Evolutionary conservation across 2,888 invertebrate genomes (phyloP).

Genomic region (Chloroclystis v-ata): DNA sequence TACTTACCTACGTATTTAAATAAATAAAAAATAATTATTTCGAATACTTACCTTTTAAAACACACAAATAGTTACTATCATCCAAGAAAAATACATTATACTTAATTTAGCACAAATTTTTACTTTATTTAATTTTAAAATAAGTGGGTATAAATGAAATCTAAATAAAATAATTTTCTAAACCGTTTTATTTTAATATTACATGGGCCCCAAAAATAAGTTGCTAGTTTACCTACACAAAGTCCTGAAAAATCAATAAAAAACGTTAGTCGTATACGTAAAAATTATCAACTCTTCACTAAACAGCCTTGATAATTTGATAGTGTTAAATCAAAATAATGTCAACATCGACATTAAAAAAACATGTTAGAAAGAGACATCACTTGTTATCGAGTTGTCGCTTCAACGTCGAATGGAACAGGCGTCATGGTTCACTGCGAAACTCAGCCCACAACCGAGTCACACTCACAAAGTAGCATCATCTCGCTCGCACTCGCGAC

Average conservation of each 20-base stretch:
- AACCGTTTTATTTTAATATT: too few relatives aligned
- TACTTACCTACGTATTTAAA: too few relatives aligned
- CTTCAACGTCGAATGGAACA: constrained; percentile 66
- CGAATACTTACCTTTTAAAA: too few relatives aligned
- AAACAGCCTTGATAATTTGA: constrained; percentile 49
- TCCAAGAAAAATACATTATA: too few relatives aligned
- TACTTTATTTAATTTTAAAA: too few relatives aligned
- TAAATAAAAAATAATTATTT: too few relatives aligned
- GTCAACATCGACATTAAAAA: constrained; percentile 54
- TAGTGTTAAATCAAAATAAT: constrained; percentile 49
- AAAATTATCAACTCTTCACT: constrained; percentile 42
- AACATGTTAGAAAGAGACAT: constrained; percentile 52
- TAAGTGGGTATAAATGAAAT: too few relatives aligned
- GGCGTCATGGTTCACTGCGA: constrained; percentile 65
- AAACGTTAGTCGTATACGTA: constrained; percentile 23
- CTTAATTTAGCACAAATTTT: too few relatives aligned
- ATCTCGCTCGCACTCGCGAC: constrained; percentile 45
- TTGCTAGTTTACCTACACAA: neutral
- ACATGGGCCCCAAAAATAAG: neutral
- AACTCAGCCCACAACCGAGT: constrained; percentile 64
- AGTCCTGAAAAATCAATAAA: neutral
- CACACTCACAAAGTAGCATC: constrained; percentile 36
- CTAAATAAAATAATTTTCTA: too few relatives aligned
- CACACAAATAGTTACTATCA: too few relatives aligned
- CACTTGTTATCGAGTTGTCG: constrained; percentile 45